phyloP scores from a whole-genome alignment of 2,113 vertebrate genomes.

The Pogona vitticeps region DNA sequence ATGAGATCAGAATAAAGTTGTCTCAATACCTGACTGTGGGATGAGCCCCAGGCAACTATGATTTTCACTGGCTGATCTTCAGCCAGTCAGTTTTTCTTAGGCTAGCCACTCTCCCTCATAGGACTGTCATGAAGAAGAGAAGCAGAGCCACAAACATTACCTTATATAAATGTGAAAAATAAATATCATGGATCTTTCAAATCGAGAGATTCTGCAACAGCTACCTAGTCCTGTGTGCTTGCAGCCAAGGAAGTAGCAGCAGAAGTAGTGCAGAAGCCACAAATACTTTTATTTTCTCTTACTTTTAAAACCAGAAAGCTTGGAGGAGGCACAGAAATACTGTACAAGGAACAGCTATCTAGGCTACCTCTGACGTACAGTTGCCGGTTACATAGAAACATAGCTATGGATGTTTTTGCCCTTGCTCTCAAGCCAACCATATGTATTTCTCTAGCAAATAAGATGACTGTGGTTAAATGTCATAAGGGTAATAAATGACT shows the following conservation, averaged over 20 bases:
- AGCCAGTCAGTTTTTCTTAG: too few species aligned
- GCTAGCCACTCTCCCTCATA: too few species aligned
- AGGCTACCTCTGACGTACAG: background rate
- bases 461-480: background rate
- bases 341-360: background rate
- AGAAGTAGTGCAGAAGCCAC: background rate
- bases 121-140: too few species aligned
- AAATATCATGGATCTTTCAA: background rate
- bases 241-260: background rate
- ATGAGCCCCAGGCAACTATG: too few species aligned
- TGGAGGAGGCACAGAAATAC: background rate
- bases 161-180: background rate
- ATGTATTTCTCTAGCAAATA: background rate
- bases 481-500: background rate
- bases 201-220: background rate
- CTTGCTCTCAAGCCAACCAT: background rate
- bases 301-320: background rate
- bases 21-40: too few species aligned
- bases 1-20: too few species aligned
- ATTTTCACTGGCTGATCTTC: too few species aligned
- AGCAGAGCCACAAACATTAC: too few species aligned
- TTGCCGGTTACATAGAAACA: background rate
- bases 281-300: background rate
- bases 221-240: background rate
- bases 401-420: background rate